Evolutionary conservation across 2,797 vertebrate species (phyloP), one percentile per base, ranked within the genome.

Genomic region (Acropternis orthonyx): DNA sequence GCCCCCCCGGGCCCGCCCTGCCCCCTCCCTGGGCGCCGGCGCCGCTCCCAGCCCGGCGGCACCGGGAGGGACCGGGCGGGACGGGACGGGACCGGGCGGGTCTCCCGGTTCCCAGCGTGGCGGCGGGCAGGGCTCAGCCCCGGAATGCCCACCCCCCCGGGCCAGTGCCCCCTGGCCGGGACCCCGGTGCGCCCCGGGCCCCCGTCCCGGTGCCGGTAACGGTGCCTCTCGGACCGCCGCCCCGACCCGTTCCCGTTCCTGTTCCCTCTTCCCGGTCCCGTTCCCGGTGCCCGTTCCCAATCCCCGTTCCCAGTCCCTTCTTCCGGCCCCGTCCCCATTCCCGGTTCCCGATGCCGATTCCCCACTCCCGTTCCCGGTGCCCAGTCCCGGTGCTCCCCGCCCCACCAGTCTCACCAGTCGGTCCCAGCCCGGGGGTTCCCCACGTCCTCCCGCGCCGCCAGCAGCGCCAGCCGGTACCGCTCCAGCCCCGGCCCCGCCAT

Each of bases 361-460:
- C 21, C 21, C 9, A 16, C 16, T 16, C 48, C 26, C 26, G 26
- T 27, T 49, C 48, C 26, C 48, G 26, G 48, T 17, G 20, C 56
- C 39, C n/a, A 34, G 7, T 66, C 36, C 56, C 27, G 41, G 20
- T 22, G 48, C 44, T 65, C 26, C 18, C 21, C 11, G 7, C 27
- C n/a, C 20, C 28, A 56, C 51, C 61, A 6, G 39, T 41, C 72
- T 98, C 98, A 99, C 98, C 98, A 99, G 98, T 98, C 98, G 84
- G 98, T 98, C 89, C 98, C 98, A 59, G 98, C 98, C 52, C 98
- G 97, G 24, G 97, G 97, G 95, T 98, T 98, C 65, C 98, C 95
- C 94, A 99, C 98, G 97, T 99, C 98, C 96, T 98, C 98, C 95
- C 98, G 98, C 73, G 98, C 98, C 44, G 98, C 98, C 95, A 99